These are phyloP conservation scores for Hylyphantes graminicola DNA, from an alignment of 1,140 invertebrate species.

Conservation along the genomic window DNA sequence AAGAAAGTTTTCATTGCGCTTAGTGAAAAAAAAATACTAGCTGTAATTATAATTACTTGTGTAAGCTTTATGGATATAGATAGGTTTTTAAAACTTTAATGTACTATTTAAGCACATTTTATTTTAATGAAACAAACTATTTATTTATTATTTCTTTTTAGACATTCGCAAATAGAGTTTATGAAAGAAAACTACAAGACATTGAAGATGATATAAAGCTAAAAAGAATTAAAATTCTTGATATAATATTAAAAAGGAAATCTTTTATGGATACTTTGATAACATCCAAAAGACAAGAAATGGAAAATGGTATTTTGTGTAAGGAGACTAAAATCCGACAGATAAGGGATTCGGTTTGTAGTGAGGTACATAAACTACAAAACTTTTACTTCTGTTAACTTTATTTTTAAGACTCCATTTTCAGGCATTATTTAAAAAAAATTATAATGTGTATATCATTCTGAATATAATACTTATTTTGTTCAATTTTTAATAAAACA, in stretches of 20 bases:
- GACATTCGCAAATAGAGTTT: constrained; percentile 23
- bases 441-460: too few relatives aligned
- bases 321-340: constrained; percentile 19
- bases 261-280: constrained; percentile 15
- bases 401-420: too few relatives aligned
- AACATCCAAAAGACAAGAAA: constrained; percentile 21
- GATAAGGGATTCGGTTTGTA: not conserved
- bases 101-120: too few relatives aligned
- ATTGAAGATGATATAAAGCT: constrained; percentile 32
- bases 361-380: not conserved
- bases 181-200: constrained; percentile 34
- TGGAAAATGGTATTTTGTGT: constrained; percentile 9
- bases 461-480: too few relatives aligned
- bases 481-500: too few relatives aligned
- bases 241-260: constrained; percentile 34
- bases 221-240: constrained; percentile 16
- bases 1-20: too few relatives aligned
- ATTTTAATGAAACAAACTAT: not conserved
- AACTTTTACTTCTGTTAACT: too few relatives aligned
- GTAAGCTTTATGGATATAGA: too few relatives aligned
- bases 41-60: too few relatives aligned
- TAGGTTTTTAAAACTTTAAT: too few relatives aligned
- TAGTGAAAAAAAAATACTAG: too few relatives aligned
- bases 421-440: too few relatives aligned
- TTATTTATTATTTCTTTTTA: constrained; percentile 2